phyloP scores from a whole-genome alignment of 1,140 invertebrate genomes.

The Penaeus vannamei region DNA sequence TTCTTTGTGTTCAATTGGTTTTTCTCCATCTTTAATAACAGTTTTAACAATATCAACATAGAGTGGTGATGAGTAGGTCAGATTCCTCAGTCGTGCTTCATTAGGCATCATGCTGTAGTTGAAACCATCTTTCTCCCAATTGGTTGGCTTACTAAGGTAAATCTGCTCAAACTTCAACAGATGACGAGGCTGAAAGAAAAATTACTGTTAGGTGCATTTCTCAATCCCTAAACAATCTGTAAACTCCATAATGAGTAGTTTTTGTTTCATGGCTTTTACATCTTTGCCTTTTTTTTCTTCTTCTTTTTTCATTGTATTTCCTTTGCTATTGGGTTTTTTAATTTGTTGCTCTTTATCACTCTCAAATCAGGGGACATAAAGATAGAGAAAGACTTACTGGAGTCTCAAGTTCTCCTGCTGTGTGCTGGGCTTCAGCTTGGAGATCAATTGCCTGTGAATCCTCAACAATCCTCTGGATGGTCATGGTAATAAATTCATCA shows the following conservation, averaged over 20 bases:
- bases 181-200: slow-evolving; percentile 82
- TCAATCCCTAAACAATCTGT: background rate
- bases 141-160: slow-evolving; percentile 98
- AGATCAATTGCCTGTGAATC: slow-evolving; percentile 98
- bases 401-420: slow-evolving; percentile 90
- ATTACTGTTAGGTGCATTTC: background rate
- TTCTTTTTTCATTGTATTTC: no score
- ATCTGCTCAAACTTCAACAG: slow-evolving; percentile 98
- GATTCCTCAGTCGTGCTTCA: slow-evolving; percentile 88
- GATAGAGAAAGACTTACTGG: slow-evolving; percentile 76
- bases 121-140: slow-evolving; percentile 99
- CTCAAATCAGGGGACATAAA: no score
- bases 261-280: background rate
- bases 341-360: no score
- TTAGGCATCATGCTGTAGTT: slow-evolving; percentile 99
- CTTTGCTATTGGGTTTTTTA: no score
- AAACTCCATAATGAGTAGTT: no score
- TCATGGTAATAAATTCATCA: slow-evolving; percentile 99
- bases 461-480: slow-evolving; percentile 98
- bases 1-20: slow-evolving; percentile 93
- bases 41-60: slow-evolving; percentile 99
- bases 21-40: slow-evolving; percentile 90
- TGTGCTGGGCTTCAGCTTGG: slow-evolving; percentile 97
- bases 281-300: no score
- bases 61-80: slow-evolving; percentile 96